Conservation (phyloP, 2,113 vertebrate genomes). For the Microcebus murinus region DNA sequence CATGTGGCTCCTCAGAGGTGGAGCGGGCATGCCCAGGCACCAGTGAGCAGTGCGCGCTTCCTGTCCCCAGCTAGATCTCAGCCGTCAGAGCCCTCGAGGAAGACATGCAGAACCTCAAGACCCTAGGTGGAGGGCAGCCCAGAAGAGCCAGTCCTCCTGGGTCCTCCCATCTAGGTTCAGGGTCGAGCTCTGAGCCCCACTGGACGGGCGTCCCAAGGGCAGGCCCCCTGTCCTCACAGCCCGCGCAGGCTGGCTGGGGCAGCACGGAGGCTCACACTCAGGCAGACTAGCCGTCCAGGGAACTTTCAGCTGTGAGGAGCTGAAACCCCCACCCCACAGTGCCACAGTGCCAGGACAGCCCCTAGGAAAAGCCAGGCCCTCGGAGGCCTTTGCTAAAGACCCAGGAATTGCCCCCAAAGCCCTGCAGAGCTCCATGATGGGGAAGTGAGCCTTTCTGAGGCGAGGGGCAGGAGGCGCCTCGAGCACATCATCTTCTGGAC, state of each 20-base stretch:
- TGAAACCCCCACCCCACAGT: background rate
- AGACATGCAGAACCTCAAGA: background rate
- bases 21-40: background rate
- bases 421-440: accelerated
- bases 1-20: background rate
- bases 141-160: background rate
- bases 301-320: background rate
- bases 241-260: background rate
- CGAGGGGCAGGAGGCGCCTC: background rate
- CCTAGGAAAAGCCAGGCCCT: slow-evolving; percentile 61
- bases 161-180: background rate
- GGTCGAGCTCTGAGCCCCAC: background rate
- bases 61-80: too few species aligned
- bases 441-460: slow-evolving; percentile 54
- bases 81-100: background rate
- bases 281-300: background rate
- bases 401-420: slow-evolving; percentile 30
- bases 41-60: background rate
- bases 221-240: background rate
- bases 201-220: background rate
- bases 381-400: background rate
- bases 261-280: background rate
- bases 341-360: slow-evolving; percentile 14
- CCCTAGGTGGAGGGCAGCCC: background rate
- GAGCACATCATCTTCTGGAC: background rate